These are phyloP conservation scores for Invenusta paracnida DNA, from an alignment of 2,888 invertebrate species.

Conservation along the genomic window DNA sequence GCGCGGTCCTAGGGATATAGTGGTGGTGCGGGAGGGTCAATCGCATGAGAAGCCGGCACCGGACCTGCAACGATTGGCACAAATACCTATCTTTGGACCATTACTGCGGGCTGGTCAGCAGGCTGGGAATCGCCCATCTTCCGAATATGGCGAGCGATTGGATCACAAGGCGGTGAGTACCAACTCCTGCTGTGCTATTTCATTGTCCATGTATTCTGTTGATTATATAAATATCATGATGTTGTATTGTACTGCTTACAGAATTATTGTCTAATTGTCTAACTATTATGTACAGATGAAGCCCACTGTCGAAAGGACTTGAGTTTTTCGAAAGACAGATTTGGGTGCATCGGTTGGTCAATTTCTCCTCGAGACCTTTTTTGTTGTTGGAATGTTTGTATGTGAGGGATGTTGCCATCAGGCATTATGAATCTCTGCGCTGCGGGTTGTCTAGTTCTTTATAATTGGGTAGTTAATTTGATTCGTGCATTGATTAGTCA, in stretches of 20 bases:
- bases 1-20: neutral
- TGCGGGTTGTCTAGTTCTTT: neutral
- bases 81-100: neutral
- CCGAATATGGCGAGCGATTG: neutral
- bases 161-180: conserved; percentile 16
- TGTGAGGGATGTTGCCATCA: neutral
- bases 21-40: neutral
- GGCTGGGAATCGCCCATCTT: neutral
- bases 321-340: neutral
- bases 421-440: neutral
- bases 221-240: too few species aligned
- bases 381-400: neutral
- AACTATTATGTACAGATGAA: too few species aligned
- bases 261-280: too few species aligned
- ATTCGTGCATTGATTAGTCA: too few species aligned
- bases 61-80: neutral
- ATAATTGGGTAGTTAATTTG: neutral
- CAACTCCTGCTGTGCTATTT: too few species aligned
- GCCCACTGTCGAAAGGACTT: neutral
- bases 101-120: neutral
- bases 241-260: too few species aligned
- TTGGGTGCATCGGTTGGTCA: conserved; percentile 2
- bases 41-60: neutral
- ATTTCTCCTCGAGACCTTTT: neutral
- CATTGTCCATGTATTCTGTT: too few species aligned